Evolutionary conservation across 2,113 vertebrate genomes (phyloP).

Genomic region (Nipponia nippon): DNA sequence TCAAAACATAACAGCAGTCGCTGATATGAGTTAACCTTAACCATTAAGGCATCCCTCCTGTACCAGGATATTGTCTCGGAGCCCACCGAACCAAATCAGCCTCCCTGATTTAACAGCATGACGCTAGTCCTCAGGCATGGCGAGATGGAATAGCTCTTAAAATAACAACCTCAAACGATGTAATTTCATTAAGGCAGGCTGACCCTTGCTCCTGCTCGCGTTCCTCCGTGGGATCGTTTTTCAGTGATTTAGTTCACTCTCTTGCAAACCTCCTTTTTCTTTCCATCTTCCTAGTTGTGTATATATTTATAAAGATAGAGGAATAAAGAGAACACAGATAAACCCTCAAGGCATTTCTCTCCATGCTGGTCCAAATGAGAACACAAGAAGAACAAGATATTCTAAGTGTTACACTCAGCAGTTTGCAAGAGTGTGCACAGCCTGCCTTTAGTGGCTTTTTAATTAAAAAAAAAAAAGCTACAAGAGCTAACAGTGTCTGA

Average conservation of each 20-base stretch:
- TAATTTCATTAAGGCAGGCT: conserved; percentile 43
- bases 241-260: not conserved
- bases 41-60: not conserved
- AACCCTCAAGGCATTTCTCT: not conserved
- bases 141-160: not conserved
- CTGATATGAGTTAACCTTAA: not conserved
- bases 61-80: not conserved
- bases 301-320: not conserved
- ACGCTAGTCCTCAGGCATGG: not conserved
- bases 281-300: not conserved
- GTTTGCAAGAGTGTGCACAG: not conserved
- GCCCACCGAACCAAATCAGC: not conserved
- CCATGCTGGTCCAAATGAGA: not conserved
- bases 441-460: not conserved
- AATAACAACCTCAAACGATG: not conserved
- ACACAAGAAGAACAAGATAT: not conserved
- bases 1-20: not conserved
- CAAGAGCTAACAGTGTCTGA: not conserved
- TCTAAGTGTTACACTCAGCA: not conserved
- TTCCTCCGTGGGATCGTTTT: not conserved
- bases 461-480: not conserved
- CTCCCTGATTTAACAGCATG: not conserved
- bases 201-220: not conserved
- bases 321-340: not conserved
- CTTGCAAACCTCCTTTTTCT: not conserved